Conservation (phyloP, 2,888 invertebrate genomes). For the Luperina nickerlii region DNA sequence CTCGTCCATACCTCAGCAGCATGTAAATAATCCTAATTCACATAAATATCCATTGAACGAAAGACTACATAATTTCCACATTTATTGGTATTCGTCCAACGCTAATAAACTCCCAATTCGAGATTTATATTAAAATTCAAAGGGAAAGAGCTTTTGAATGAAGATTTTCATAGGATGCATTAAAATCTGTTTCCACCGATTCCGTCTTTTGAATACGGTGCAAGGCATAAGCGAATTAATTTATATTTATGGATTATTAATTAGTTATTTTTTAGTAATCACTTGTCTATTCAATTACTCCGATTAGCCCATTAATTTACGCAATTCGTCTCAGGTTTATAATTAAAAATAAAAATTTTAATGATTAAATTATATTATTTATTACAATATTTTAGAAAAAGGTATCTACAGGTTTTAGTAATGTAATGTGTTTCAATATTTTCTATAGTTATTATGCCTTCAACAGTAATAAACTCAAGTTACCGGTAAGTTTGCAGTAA, state of each 20-base stretch:
- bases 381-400: background rate
- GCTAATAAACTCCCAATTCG: conserved; percentile 87
- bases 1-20: background rate
- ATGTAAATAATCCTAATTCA: conserved; percentile 33
- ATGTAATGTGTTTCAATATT: background rate
- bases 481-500: background rate
- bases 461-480: background rate
- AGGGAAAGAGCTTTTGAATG: conserved; percentile 84
- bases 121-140: conserved; percentile 89
- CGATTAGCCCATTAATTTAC: background rate
- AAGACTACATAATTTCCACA: conserved; percentile 81
- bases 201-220: conserved; percentile 71
- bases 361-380: background rate
- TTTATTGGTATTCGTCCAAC: conserved; percentile 84
- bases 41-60: conserved; percentile 60
- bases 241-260: too few species aligned
- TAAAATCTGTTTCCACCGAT: conserved; percentile 89
- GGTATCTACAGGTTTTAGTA: background rate
- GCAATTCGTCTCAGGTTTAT: background rate
- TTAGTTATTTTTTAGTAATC: too few species aligned
- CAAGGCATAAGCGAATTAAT: conserved; percentile 58
- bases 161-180: conserved; percentile 90
- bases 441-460: background rate
- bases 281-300: background rate
- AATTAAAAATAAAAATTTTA: background rate